Evolutionary conservation across 92 coral and sea anemone genomes (phyloP).

Genomic region (Phenganax stokvisi): DNA sequence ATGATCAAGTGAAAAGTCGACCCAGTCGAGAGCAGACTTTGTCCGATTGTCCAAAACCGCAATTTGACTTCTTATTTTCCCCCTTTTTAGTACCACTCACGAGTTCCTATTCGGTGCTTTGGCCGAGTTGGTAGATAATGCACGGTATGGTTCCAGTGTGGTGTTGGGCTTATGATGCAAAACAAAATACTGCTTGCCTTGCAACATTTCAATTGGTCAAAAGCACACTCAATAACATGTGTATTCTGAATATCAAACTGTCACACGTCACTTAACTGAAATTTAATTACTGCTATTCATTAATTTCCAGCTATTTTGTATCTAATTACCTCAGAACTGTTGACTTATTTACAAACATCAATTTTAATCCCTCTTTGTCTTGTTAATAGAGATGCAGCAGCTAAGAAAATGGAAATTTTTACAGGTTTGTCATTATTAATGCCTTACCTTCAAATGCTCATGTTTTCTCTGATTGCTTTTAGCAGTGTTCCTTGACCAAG

Average conservation of each 20-base stretch:
- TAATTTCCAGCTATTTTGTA: too few species aligned
- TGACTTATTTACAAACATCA: background rate
- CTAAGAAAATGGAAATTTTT: slow-evolving; percentile 78
- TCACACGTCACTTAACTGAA: too few species aligned
- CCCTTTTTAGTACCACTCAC: slow-evolving; percentile 75
- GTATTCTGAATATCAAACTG: too few species aligned
- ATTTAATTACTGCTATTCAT: too few species aligned
- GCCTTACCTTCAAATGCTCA: background rate
- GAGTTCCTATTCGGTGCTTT: slow-evolving; percentile 96
- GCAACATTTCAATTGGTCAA: background rate
- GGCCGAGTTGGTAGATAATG: slow-evolving; percentile 94
- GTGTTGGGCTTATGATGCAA: background rate
- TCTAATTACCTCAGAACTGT: too few species aligned
- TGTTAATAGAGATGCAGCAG: slow-evolving; percentile 78
- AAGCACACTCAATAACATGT: background rate
- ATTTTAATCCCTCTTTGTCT: slow-evolving; percentile 23
- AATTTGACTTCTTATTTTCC: background rate
- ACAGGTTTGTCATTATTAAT: slow-evolving; percentile 70
- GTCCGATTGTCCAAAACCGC: background rate
- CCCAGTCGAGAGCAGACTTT: background rate
- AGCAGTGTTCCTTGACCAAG: background rate
- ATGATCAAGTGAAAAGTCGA: too few species aligned
- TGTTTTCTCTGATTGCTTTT: slow-evolving; percentile 11
- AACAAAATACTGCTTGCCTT: background rate
- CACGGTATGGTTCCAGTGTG: slow-evolving; percentile 58